Evolutionary conservation across 1,140 invertebrate species (phyloP).

Genomic region (Saccostrea glomerata): DNA sequence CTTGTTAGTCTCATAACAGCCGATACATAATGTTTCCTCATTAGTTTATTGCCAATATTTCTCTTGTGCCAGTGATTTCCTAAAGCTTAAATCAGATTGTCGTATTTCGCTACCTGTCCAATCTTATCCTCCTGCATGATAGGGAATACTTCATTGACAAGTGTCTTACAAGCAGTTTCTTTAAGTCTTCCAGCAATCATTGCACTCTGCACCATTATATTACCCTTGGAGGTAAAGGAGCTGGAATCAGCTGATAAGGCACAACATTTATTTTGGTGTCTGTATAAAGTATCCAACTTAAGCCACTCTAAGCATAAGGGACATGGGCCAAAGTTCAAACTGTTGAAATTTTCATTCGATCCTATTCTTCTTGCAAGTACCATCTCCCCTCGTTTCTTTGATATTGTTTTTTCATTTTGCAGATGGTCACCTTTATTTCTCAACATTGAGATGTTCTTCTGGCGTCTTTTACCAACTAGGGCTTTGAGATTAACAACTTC

Average conservation of each 20-base stretch:
- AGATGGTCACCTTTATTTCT: slow-evolving; percentile 12
- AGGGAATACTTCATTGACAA: slow-evolving; percentile 48
- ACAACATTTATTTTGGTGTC: background rate
- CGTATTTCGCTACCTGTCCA: slow-evolving; percentile 33
- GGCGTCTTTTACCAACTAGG: slow-evolving; percentile 14
- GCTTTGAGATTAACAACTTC: background rate
- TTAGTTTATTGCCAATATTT: slow-evolving; percentile 45
- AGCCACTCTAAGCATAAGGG: slow-evolving; percentile 10
- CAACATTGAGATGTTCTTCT: slow-evolving; percentile 10
- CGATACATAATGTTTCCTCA: slow-evolving; percentile 45
- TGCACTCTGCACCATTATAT: slow-evolving; percentile 39
- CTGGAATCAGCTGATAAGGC: slow-evolving; percentile 6
- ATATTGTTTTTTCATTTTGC: slow-evolving; percentile 24
- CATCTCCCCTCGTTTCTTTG: slow-evolving; percentile 17
- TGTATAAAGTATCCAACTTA: slow-evolving; percentile 7
- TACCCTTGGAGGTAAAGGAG: slow-evolving; percentile 15
- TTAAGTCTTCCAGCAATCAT: slow-evolving; percentile 44
- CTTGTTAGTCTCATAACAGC: slow-evolving; percentile 40
- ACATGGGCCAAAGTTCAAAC: background rate
- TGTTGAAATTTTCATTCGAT: slow-evolving; percentile 5
- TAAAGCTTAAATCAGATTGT: slow-evolving; percentile 41
- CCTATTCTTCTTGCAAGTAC: slow-evolving; percentile 27
- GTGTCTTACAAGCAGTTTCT: slow-evolving; percentile 20
- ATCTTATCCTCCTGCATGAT: slow-evolving; percentile 43
- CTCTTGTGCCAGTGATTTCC: slow-evolving; percentile 44